Base-by-base conservation (phyloP, 2,113 vertebrate genomes). In the Erpornis zantholeuca region DNA sequence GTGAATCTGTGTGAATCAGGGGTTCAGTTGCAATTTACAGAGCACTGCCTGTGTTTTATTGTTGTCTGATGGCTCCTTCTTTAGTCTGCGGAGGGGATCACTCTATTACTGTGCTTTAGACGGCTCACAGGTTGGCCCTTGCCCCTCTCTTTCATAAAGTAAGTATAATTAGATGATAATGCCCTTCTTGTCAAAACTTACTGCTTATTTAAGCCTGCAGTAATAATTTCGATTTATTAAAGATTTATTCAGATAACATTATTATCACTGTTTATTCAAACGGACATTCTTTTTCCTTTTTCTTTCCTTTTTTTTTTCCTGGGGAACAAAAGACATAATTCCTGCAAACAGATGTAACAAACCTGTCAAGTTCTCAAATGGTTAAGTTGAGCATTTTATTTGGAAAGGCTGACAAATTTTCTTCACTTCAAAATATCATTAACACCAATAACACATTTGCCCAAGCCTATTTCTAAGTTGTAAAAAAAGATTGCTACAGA, bases 341-440 rank as follows among this genome's bases (percentile, higher is more conserved):
- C 96, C 90, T 88, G 29, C 64, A 90, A 95, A 94, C 49, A 92
- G 65, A 91, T 77, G 69, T 90, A 92, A 93, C 92, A 97, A 95
- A 96, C 66, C 92, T 95, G 92, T 94, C 96, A 97, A 94, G 96
- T 88, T 90, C 96, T 97, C 92, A 98, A 98, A 98, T 42, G 94
- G 97, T 97, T 98, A 98, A 98, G 92, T 61, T 97, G 97, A 98
- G 93, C 94, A 97, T 97, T 98, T 97, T 96, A 96, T 96, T 97
- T 97, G 96, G 96, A 97, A 98, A 98, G 97, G 95, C 97, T 98
- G 97, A 97, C 97, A 97, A 98, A 98, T 98, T 98, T 98, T 97
- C 96, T 97, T 98, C 97, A 97, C 98, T 98, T 98, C 98, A 98
- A 98, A 98, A 98, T 98, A 98, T 98, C 98, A 98, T 98, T 98